Base-by-base conservation (phyloP, 2,888 invertebrate genomes). In the Habrosyne pyritoides region DNA sequence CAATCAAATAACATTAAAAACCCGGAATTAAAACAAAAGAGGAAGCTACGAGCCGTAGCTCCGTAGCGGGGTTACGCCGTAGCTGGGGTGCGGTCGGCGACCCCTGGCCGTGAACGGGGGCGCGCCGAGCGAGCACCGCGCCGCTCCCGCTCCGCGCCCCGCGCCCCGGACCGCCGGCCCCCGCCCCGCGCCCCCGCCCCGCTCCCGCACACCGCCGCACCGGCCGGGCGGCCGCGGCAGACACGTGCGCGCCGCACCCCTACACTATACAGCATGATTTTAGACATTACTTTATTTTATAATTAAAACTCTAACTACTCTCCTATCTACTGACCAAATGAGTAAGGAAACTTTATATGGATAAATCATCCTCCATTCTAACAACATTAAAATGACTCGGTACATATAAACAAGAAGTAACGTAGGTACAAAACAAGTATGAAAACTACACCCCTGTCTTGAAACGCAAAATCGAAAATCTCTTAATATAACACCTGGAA, bases 101-200 rank as follows among this genome's bases (percentile, higher is more conserved):
- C 91, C 91, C 91, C 91, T 92, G 91, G 92, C 92, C 92, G 87
- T 91, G 91, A 91, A 91, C 91, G 88, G 89, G 89, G 91, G 89
- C 80, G 86, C 83, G 82, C 75, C 84, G 75, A 75, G 72, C 75
- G 73, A 71, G 71, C 83, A 73, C 70, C 74, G 64, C 64, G 61
- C 64, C 73, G 56, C 62, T 67, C 57, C 33, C 59, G 55, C 54
- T 58, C 30, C 54, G 49, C 53, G 33, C 59, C 52, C 59, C 62
- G 52, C 50, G 59, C 55, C 62, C 57, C 57, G 56, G 60, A 60
- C 49, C 60, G 12, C 58, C 54, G 60, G 54, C 56, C 56, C 52
- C 61, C 36, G 55, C 48, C 47, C 56, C 53, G 10, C 56, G 47
- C 46, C 47, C 46, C 54, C 51, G 21, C 26, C 58, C 30, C 55